Conservation (phyloP, 1,140 invertebrate species). For the Homalodisca vitripennis region DNA sequence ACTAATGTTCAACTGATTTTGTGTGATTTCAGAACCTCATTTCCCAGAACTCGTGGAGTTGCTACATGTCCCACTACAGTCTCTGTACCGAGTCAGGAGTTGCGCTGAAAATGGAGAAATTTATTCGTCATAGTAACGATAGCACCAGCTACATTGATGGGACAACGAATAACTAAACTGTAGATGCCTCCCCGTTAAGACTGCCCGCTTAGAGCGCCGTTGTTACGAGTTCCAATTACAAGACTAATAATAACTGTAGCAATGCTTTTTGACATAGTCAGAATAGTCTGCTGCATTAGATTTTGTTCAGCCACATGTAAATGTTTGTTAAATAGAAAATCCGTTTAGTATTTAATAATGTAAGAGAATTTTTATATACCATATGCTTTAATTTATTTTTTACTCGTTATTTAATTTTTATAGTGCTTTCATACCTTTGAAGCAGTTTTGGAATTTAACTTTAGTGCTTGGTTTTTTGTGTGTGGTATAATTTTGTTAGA, state of each 20-base stretch:
- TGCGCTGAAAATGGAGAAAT: conserved; percentile 34
- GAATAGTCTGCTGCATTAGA: conserved; percentile 15
- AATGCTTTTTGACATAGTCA: conserved; percentile 15
- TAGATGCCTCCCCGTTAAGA: conserved; percentile 10
- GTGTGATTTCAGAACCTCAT: conserved; percentile 67
- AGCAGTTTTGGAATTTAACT: too few relatives aligned
- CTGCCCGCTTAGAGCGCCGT: conserved; percentile 16
- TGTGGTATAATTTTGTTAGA: too few relatives aligned
- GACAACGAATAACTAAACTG: background rate
- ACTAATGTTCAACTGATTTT: too few relatives aligned
- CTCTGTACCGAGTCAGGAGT: conserved; percentile 53
- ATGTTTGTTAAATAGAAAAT: background rate
- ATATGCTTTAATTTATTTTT: background rate
- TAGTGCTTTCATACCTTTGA: background rate
- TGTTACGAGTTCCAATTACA: conserved; percentile 17
- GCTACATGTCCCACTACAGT: conserved; percentile 81
- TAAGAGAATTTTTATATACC: too few relatives aligned
- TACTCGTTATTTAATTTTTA: background rate
- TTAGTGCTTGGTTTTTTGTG: too few relatives aligned
- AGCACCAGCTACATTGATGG: background rate
- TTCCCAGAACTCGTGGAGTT: conserved; percentile 81
- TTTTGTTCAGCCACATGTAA: conserved; percentile 11
- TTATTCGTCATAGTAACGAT: conserved; percentile 3
- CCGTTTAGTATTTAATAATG: background rate
- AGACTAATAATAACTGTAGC: conserved; percentile 16